Base-by-base conservation (phyloP, 2,888 invertebrate genomes). In the Encarsia formosa region DNA sequence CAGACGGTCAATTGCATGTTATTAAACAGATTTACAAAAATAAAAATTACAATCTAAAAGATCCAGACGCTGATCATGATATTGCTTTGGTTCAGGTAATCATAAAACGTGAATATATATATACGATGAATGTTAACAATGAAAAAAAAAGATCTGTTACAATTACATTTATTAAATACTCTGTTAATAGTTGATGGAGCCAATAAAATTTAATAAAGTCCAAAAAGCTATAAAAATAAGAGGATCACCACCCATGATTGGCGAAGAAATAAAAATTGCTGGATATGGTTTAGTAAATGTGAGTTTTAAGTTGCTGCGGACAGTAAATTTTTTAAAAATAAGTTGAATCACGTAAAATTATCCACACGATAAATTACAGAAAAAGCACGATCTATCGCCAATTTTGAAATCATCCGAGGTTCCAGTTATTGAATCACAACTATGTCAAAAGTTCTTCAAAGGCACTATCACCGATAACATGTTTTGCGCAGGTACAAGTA, bases 241-340 rank as follows among this genome's bases (percentile, higher is more conserved):
- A 15, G 29, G 9, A 16, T 15, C 19, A 9, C 19, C 24, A 4
- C 41, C 49, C 2, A 24, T 35, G 41, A 18, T 23, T 16, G 45
- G 19, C 1, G 24, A 49, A 11, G 22, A 20, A 22, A 40, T 49
- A 8, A 44, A 26, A n/a, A 41, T 54, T 45, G 44, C 45, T 19
- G 54, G 49, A 9, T 54, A 41, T 41, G 49, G 54, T 15, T 13
- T 23, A 1, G 24, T 23, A 11, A 35, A 6, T 2, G 49, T 49
- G 13, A 22, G 49, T n/a, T n/a, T n/a, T n/a, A n/a, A n/a, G n/a
- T n/a, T n/a, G n/a, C n/a, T n/a, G n/a, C n/a, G n/a, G n/a, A n/a
- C n/a, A n/a, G n/a, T n/a, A n/a, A n/a, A n/a, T n/a, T n/a, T n/a
- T n/a, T n/a, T n/a, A n/a, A n/a, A n/a, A n/a, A n/a, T n/a, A n/a